Conservation (phyloP, 2,797 vertebrate species). For the Phylloscopus collybita region DNA sequence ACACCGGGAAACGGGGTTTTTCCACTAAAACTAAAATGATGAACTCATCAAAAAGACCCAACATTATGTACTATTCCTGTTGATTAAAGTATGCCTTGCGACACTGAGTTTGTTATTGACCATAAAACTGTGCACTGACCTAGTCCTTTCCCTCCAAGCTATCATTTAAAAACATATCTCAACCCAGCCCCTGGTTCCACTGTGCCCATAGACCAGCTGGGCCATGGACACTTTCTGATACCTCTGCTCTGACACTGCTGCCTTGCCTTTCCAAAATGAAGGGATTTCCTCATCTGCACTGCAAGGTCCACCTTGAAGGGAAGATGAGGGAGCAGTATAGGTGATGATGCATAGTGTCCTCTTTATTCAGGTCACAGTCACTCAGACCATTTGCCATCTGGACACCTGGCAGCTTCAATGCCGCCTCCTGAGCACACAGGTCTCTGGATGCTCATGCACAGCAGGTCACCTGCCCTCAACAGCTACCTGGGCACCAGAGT, state of each 20-base stretch:
- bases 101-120: neutral
- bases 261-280: neutral
- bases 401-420: neutral
- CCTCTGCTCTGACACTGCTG: neutral
- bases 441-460: neutral
- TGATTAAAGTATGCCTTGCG: neutral
- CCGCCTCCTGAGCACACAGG: neutral
- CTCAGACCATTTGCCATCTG: neutral
- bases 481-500: neutral
- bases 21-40: neutral
- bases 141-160: neutral
- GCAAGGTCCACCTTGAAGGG: neutral
- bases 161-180: neutral
- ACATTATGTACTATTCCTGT: neutral
- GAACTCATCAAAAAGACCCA: neutral
- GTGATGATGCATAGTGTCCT: fast-evolving
- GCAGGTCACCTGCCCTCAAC: neutral
- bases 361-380: neutral
- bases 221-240: neutral
- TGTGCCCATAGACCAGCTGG: neutral
- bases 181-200: neutral
- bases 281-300: neutral
- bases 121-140: neutral
- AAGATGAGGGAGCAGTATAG: neutral
- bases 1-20: neutral